Evolutionary conservation across 2,797 vertebrate genomes (phyloP), one percentile per base, ranked within the genome.

Genomic region (Florisuga fusca): DNA sequence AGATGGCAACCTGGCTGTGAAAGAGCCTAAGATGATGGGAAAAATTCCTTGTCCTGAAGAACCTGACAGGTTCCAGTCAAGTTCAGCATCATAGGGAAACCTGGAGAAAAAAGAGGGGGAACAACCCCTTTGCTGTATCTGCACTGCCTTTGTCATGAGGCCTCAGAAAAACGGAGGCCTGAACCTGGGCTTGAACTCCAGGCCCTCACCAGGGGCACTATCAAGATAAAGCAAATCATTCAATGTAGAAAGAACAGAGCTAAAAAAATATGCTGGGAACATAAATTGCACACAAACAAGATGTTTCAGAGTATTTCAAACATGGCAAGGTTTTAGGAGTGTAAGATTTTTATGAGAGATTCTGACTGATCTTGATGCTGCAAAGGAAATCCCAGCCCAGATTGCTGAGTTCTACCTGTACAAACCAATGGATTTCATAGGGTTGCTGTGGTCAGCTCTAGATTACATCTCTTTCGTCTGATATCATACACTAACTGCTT

Each of bases 181-280:
- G n/a, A 73, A 36, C 43, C 14, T 27, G 22, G 6, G 8, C 21
- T 12, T 48, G 27, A 53, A 8, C 33, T 31, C 23, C 29, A 34
- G 46, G 50, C 16, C 41, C 29, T 55, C 29, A 0, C 61, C 22
- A 12, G 14, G 7, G 14, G 10, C 20, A 41, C 5, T 0, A 1
- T 29, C 41, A 64, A 80, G 26, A 45, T 2, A 48, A 58, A 66
- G 6, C 53, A 76, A 41, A 29, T 25, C 5, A 8, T 50, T 46
- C 46, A 41, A 41, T 14, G 13, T 14, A 41, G 38, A 41, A 41
- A 41, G 38, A 41, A 41, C 38, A 41, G 38, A 41, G 38, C 3
- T 51, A 15, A 50, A 51, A 89, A 82, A 66, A 14, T 21, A 48
- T 9, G 67, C 6, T 1, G 9, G 4, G 54, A 75, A 53, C 6